These are phyloP conservation scores for Epicauta chinensis DNA, from an alignment of 1,140 invertebrate species.

Conservation along the genomic window DNA sequence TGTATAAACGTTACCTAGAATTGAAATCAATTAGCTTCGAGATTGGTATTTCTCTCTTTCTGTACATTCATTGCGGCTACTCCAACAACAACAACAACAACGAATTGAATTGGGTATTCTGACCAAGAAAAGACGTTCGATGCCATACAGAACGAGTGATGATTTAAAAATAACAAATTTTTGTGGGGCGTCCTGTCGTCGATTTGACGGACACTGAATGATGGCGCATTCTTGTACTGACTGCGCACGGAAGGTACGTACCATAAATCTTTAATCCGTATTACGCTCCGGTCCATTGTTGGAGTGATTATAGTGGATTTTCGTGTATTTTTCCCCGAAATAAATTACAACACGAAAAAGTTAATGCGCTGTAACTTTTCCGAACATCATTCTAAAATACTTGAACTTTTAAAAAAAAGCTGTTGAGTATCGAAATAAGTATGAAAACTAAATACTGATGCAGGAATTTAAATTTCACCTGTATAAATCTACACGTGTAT, in stretches of 20 bases:
- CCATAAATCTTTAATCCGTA: constrained; percentile 25
- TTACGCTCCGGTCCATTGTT: constrained; percentile 14
- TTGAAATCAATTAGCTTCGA: constrained; percentile 35
- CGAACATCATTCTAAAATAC: constrained; percentile 11
- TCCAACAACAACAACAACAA: no score
- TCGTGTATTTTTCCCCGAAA: constrained; percentile 24
- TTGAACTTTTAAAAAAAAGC: no score
- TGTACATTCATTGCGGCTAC: no score
- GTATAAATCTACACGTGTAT: neutral
- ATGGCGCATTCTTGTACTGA: constrained; percentile 4
- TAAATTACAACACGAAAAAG: constrained; percentile 24
- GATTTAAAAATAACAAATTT: no score
- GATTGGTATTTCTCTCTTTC: neutral
- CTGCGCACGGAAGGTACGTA: constrained; percentile 4
- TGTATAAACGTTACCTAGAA: constrained; percentile 36
- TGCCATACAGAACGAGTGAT: no score
- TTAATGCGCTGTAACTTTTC: constrained; percentile 22
- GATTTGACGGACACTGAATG: constrained; percentile 4
- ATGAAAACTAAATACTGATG: no score
- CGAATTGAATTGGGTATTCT: no score
- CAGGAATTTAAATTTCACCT: constrained; percentile 6
- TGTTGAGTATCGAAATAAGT: no score
- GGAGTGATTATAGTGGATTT: constrained; percentile 22
- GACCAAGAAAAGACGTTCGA: no score
- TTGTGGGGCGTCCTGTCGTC: no score